phyloP scores from a whole-genome alignment of 2,888 invertebrate species.

The Amorpha juglandis region DNA sequence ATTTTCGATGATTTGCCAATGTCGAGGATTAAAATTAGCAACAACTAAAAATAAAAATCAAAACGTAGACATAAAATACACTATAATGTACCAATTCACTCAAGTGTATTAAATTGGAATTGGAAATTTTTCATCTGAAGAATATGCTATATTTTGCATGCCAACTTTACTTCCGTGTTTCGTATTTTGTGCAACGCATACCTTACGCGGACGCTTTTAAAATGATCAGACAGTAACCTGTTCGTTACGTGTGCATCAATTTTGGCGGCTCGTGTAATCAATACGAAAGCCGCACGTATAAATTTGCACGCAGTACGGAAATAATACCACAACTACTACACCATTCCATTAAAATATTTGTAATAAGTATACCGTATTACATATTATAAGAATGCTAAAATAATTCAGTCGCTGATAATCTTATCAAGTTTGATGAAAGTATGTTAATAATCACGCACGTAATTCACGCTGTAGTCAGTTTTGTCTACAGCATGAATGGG shows the following conservation, averaged over 20 bases:
- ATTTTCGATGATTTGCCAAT: too few relatives aligned
- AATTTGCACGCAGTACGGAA: background rate
- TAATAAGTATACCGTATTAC: too few relatives aligned
- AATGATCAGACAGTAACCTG: slow-evolving; percentile 1
- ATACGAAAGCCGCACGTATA: background rate
- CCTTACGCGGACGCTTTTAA: background rate
- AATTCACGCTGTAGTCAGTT: too few relatives aligned
- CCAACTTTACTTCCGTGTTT: slow-evolving; percentile 17
- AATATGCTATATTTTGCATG: slow-evolving; percentile 18
- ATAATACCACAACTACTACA: too few relatives aligned
- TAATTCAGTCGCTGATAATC: background rate
- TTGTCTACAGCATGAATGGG: too few relatives aligned
- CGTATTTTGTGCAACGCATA: slow-evolving; percentile 1
- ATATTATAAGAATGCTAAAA: too few relatives aligned
- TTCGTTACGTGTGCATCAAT: slow-evolving; percentile 22
- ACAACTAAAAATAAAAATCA: too few relatives aligned
- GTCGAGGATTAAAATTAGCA: too few relatives aligned
- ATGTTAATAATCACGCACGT: background rate
- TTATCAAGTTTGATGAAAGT: background rate
- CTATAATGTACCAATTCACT: too few relatives aligned
- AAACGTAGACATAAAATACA: too few relatives aligned
- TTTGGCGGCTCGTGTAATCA: slow-evolving; percentile 14
- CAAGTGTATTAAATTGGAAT: background rate
- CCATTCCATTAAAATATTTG: too few relatives aligned
- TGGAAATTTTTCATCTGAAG: slow-evolving; percentile 4